A percentile compares a stretch with the other conserved stretches of the same genome.
phyloP scores from a whole-genome alignment of 2,797 vertebrate species.

The Diplodus sargus region DNA sequence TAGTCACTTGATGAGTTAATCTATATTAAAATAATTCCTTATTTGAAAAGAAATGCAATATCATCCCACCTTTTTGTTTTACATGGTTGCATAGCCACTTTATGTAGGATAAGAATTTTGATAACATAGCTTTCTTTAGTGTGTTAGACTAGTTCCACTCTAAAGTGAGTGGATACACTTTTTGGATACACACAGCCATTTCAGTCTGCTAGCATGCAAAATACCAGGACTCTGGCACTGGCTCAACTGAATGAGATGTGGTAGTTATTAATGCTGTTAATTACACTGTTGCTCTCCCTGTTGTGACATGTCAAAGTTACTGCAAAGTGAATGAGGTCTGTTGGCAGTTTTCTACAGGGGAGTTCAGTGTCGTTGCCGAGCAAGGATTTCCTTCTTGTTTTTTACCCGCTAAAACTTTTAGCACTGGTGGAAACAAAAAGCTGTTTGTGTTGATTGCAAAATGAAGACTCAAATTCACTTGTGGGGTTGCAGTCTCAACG shows the following conservation, averaged over 20 bases:
- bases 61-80: too few species aligned
- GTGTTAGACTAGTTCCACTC: constrained; percentile 16
- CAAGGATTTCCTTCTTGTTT: constrained; percentile 18
- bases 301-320: constrained; percentile 26
- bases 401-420: constrained; percentile 5
- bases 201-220: constrained; percentile 5
- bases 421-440: not conserved
- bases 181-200: constrained; percentile 28
- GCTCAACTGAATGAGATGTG: constrained; percentile 16
- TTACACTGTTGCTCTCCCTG: constrained; percentile 32
- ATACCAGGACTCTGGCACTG: not conserved
- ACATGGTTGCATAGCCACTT: constrained; percentile 9
- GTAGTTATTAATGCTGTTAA: constrained; percentile 36
- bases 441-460: constrained; percentile 4
- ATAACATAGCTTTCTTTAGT: constrained; percentile 13
- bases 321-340: constrained; percentile 2
- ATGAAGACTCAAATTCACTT: not conserved
- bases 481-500: not conserved
- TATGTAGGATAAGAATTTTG: constrained; percentile 14
- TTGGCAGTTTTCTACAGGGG: constrained; percentile 2
- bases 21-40: not conserved
- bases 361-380: not conserved
- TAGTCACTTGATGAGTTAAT: constrained; percentile 1
- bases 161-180: constrained; percentile 2
- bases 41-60: too few species aligned